Base-by-base conservation (phyloP, 2,888 invertebrate genomes). In the Pristionchus entomophagus region DNA sequence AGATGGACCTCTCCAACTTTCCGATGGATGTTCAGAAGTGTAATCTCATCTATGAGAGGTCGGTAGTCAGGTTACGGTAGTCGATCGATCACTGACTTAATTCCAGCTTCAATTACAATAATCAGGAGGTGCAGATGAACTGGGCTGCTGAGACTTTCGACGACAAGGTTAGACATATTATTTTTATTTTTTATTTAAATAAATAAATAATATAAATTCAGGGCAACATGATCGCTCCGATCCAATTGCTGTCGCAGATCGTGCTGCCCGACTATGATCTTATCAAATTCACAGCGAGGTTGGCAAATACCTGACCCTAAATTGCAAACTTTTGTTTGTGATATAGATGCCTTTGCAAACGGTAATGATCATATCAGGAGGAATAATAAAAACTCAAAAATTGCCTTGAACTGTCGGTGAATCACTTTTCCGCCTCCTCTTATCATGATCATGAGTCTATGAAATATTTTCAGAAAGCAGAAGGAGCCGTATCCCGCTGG, bases 31-130 rank as follows among this genome's bases (percentile, higher is more conserved):
- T 88, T 14, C 93, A 93, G 82, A 91, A 90, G 32, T 93, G 93
- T 86, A 86, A 87, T 85, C 88, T 93, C 78, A 91, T 91, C 65
- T 93, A 93, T 87, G 93, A 93, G 83, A 84, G 84, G 84, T 84
- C 62, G 45, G 73, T 73, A 41, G 73, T 12, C 26, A 8, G 5
- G 26, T 65, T 65, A 65, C 29, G 29, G n/a, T 77, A 35, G 35
- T 41, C 32, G 14, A 51, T 83, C 26, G 26, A 32, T 62, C 26
- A 83, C 22, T 45, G 19, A 59, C 22, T 45, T 62, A 26, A 17
- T 85, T 91, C 80, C 84, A 91, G 92, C 87, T 93, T 93, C 90
- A 93, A 92, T 87, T 93, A 93, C 89, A 93, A 93, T 88, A 92
- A 93, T 59, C 91, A 92, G 77, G 93, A 93, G 86, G 93, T 93